Conservation (phyloP, 2,113 vertebrate genomes). For the Ploceus nigricollis region DNA sequence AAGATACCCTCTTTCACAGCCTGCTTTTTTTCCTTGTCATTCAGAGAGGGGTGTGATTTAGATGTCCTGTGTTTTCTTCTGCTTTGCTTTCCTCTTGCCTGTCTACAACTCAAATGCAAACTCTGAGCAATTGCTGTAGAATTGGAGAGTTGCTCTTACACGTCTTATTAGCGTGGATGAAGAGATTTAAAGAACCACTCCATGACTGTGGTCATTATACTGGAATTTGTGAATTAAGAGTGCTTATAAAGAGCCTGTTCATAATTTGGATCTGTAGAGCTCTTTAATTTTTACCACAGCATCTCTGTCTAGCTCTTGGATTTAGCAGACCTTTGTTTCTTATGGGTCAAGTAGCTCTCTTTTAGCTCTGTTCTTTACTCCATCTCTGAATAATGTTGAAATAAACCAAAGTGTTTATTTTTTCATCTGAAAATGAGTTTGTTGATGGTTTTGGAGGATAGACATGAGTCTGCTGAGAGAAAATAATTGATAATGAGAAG, state of each 20-base stretch:
- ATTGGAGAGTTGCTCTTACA: background rate
- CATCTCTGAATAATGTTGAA: background rate
- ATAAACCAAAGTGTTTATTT: background rate
- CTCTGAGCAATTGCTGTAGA: background rate
- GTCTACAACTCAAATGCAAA: background rate
- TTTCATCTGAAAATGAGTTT: background rate
- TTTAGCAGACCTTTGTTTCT: background rate
- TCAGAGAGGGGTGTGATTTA: background rate
- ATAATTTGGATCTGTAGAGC: background rate
- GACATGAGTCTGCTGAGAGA: background rate
- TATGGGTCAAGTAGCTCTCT: background rate
- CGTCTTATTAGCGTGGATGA: background rate
- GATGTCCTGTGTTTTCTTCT: background rate
- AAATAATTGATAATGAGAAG: background rate
- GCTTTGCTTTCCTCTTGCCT: background rate
- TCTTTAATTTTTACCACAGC: background rate
- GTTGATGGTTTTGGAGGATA: background rate
- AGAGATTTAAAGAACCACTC: background rate
- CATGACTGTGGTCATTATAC: background rate
- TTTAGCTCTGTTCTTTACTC: background rate
- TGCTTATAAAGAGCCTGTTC: background rate
- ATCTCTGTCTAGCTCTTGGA: background rate
- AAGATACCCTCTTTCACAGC: background rate
- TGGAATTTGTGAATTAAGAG: background rate
- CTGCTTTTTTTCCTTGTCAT: background rate